These are phyloP conservation scores for Idaea dimidiata DNA, from an alignment of 2,888 invertebrate species.

Conservation along the genomic window DNA sequence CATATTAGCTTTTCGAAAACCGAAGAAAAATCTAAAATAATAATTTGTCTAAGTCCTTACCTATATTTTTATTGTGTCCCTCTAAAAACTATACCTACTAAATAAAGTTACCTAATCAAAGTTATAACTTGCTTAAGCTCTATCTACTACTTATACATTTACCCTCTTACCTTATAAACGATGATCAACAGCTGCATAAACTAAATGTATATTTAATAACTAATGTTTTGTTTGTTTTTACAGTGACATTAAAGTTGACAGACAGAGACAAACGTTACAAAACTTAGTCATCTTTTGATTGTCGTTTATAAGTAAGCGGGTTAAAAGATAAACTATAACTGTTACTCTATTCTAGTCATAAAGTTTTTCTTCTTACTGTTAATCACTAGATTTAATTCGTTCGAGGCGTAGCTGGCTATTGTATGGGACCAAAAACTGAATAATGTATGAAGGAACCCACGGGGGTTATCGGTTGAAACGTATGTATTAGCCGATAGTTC, in stretches of 20 bases:
- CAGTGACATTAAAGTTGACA: too few species aligned
- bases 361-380: slow-evolving; percentile 33
- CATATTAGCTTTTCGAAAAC: too few species aligned
- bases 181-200: too few species aligned
- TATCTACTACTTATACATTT: slow-evolving; percentile 5
- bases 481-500: background rate
- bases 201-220: too few species aligned
- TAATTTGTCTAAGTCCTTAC: slow-evolving; percentile 6
- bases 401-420: slow-evolving; percentile 70
- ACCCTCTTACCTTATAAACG: too few species aligned
- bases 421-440: slow-evolving; percentile 67
- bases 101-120: slow-evolving; percentile 6
- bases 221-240: too few species aligned
- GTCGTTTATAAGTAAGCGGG: too few species aligned
- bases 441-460: slow-evolving; percentile 40
- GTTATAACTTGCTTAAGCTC: slow-evolving; percentile 8
- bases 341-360: slow-evolving; percentile 20
- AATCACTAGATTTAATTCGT: slow-evolving; percentile 37
- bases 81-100: background rate
- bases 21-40: background rate
- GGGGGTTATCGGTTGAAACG: slow-evolving; percentile 32
- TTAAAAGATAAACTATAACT: slow-evolving; percentile 2
- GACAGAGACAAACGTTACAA: too few species aligned
- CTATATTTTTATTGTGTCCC: slow-evolving; percentile 9
- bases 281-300: too few species aligned